Base-by-base conservation (phyloP, 2,113 vertebrate species). In the Phalacrocorax aristotelis region DNA sequence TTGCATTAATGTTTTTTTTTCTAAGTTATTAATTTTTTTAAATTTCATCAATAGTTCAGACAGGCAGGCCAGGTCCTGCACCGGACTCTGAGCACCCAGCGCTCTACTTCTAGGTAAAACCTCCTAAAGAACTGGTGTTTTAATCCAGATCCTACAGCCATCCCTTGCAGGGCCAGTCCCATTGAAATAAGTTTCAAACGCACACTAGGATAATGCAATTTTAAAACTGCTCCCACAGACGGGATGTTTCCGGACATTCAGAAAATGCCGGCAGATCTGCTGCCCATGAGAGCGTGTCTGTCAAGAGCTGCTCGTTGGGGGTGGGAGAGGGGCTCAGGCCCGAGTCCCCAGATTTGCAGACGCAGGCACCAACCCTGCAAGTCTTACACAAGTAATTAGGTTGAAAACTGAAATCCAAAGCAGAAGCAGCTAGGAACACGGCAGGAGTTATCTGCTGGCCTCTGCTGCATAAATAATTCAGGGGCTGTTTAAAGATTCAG, bases 221-320 rank as follows among this genome's bases (percentile, higher is more conserved):
- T 40, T 5, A 48, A 46, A 60, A 29, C 77, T 46, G 22, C 83
- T 71, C 48, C 34, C 38, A 16, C 4, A 7, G 79, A 27, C 7
- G 55, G 46, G 19, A 19, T 46, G 61, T 22, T 51, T 30, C 57
- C 55, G 42, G 57, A 51, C 61, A 52, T 4, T 55, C 36, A 44
- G 62, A 29, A 36, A 25, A 30, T 1, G 4, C 13, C 11, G 27
- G 23, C 62, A 65, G 38, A 70, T 17, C 20, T 51, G 11, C 57
- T 80, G 57, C 34, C 11, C 42, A 10, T 0, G 1, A 61, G 26
- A 76, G 13, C 4, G 1, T 7, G 29, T 30, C 4, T 3, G 0
- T 46, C 44, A n/a, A 22, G 26, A 42, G 34, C 65, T 61, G 81
- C 70, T 68, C 0, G 0, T 2, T 15, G 0, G 0, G 19, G 23